phyloP scores from a whole-genome alignment of 2,888 invertebrate species.

The Drosophila atroscutellata region DNA sequence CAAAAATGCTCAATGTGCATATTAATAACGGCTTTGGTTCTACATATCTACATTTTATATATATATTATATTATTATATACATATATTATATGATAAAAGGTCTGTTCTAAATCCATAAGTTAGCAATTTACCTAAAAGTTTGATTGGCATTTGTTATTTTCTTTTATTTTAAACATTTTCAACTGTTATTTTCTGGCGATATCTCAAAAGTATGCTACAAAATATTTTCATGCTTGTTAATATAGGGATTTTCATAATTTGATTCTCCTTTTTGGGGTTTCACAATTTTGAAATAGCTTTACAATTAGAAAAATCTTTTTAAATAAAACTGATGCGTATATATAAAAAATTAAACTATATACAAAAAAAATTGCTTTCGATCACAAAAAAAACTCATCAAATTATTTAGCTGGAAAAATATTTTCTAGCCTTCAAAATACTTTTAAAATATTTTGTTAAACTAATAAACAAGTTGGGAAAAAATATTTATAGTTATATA shows the following conservation, averaged over 20 bases:
- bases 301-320: background rate
- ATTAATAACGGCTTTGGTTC: no score
- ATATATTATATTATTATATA: background rate
- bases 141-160: background rate
- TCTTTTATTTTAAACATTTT: background rate
- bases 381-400: background rate
- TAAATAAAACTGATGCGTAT: background rate
- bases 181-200: background rate
- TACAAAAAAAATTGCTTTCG: background rate
- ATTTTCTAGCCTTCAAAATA: background rate
- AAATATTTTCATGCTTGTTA: background rate
- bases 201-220: conserved; percentile 26
- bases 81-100: background rate
- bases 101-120: background rate
- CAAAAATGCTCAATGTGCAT: background rate
- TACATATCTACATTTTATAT: no score
- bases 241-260: background rate
- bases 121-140: background rate
- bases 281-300: background rate
- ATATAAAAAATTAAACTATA: background rate
- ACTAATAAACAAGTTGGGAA: background rate
- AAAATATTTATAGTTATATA: no score
- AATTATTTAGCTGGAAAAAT: background rate
- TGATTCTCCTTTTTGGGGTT: background rate
- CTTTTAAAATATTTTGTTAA: background rate